Base-by-base conservation (phyloP, 2,888 invertebrate genomes). In the Mactromeris polynyma region DNA sequence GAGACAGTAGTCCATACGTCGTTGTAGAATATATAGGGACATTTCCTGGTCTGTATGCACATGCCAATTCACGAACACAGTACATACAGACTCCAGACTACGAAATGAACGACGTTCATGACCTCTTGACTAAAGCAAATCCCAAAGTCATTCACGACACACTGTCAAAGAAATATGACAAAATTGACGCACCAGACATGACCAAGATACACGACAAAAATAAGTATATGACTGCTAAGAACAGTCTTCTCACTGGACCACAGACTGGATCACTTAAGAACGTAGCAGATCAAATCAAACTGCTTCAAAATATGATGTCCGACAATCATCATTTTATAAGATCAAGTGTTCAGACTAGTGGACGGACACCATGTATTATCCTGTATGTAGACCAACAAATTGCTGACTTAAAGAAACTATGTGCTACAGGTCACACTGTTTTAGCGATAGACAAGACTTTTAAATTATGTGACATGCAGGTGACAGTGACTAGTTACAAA, bases 381-480 rank as follows among this genome's bases (percentile, higher is more conserved):
- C n/a, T n/a, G n/a, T n/a, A n/a, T n/a, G n/a, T n/a, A n/a, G n/a
- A n/a, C n/a, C n/a, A n/a, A n/a, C n/a, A n/a, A n/a, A n/a, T n/a
- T n/a, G n/a, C n/a, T n/a, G n/a, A n/a, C n/a, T n/a, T n/a, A n/a
- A n/a, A n/a, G n/a, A n/a, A n/a, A n/a, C 6, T 42, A 78, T 92
- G 89, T 81, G 87, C 88, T 51, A 21, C 69, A n/a, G 91, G 90
- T 42, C 87, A 87, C 9, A 54, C 87, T 9, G 64, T 89, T 64
- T 51, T 90, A 46, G 87, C 90, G 4, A 73, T 89, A 14, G 89
- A 91, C 81, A 92, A 91, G 46, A 91, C 90, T 3, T 88, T 90
- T n/a, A 86, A 90, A 42, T 54, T 92, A 2, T 90, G 90, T 81
- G 86, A 90, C 26, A 86, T 92, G 83, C 86, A 87, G 38, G 90